A percentile compares a stretch with the other conserved stretches of the same genome.
These are phyloP conservation scores for Drosophila demipolita DNA, from an alignment of 2,888 invertebrate genomes.

Conservation along the genomic window DNA sequence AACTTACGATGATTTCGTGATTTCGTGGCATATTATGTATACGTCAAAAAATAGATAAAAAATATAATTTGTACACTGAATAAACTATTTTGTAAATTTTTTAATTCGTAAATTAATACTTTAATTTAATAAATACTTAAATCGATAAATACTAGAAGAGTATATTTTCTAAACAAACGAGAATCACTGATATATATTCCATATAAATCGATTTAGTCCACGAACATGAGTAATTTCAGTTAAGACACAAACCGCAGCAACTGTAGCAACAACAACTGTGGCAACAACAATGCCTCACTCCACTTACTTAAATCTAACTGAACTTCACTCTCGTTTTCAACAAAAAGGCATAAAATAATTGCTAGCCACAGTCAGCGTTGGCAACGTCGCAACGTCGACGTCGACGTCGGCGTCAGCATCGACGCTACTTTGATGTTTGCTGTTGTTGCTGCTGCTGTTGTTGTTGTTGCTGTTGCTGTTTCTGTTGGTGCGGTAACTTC, in stretches of 20 bases:
- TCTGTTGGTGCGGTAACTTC: conserved; percentile 56
- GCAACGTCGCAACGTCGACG: conserved; percentile 18
- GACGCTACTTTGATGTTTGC: conserved; percentile 6
- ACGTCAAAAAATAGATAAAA: not conserved
- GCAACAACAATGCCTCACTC: conserved; percentile 44
- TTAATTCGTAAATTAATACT: not conserved
- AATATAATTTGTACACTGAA: not conserved
- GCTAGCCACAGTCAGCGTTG: conserved; percentile 43
- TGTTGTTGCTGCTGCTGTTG: conserved; percentile 23
- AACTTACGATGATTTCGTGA: not conserved
- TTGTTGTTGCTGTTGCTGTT: conserved; percentile 21
- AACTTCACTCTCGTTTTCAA: conserved; percentile 77
- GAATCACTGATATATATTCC: not conserved
- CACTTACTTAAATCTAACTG: conserved; percentile 56
- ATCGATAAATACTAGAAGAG: not conserved
- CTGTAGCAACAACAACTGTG: conserved; percentile 19
- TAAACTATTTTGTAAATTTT: not conserved
- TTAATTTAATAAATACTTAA: not conserved
- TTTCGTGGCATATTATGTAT: not conserved
- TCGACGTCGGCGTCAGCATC: not conserved
- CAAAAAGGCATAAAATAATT: conserved; percentile 62
- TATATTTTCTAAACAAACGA: not conserved
- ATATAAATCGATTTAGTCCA: conserved; percentile 36
- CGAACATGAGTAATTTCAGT: conserved; percentile 33
- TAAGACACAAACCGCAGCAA: conserved; percentile 58